Conservation (phyloP, 2,888 invertebrate genomes). For the Hyles lineata region DNA sequence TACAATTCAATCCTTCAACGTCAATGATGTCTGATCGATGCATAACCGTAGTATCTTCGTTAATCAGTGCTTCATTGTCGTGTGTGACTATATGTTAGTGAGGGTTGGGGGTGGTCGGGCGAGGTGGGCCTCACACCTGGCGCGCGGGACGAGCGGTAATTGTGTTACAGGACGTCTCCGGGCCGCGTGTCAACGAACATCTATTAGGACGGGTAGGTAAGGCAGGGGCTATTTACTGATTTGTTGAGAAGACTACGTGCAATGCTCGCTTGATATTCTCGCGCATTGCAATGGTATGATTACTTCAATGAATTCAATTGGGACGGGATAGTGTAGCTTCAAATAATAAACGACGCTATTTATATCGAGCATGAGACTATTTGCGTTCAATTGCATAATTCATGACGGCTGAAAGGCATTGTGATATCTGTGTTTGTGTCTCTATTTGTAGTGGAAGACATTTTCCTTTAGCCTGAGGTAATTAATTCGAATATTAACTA, state of each 20-base stretch:
- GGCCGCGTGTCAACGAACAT: not conserved
- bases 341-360: too few species aligned
- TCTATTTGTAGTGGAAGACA: too few species aligned
- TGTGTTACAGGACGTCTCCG: constrained; percentile 18
- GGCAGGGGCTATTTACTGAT: not conserved
- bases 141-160: constrained; percentile 12
- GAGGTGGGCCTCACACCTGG: not conserved
- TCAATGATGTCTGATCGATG: not conserved
- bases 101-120: not conserved
- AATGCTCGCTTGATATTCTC: not conserved
- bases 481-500: too few species aligned
- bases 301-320: not conserved
- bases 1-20: too few species aligned
- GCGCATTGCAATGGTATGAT: not conserved
- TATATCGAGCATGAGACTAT: too few species aligned
- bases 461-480: too few species aligned
- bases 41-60: constrained; percentile 9
- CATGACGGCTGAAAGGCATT: too few species aligned
- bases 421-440: too few species aligned
- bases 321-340: too few species aligned
- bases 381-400: too few species aligned
- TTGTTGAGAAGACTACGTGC: not conserved
- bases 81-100: not conserved
- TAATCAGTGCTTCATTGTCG: constrained; percentile 1
- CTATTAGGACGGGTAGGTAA: not conserved